A percentile compares a stretch with the other conserved stretches of the same genome.
These are phyloP conservation scores for Chrysocyon brachyurus DNA, from an alignment of 2,797 vertebrate genomes.

Conservation along the genomic window DNA sequence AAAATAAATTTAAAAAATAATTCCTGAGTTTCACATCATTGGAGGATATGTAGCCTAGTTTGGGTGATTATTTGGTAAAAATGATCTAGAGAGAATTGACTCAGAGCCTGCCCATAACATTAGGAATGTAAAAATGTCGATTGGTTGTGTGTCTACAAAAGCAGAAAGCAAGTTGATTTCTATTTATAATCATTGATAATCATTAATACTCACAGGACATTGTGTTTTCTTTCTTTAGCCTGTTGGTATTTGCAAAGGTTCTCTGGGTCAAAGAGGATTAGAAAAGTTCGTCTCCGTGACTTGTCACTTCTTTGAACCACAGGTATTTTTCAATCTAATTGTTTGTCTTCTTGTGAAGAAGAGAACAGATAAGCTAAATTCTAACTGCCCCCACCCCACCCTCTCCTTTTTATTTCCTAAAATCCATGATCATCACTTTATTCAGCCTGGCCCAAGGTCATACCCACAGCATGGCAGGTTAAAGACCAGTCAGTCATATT, in stretches of 20 bases:
- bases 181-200: not conserved
- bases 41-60: not conserved
- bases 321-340: conserved; percentile 85
- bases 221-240: conserved; percentile 81
- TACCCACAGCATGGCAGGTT: not conserved
- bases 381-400: not conserved
- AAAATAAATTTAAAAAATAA: not conserved
- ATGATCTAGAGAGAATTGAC: not conserved
- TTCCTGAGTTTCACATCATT: not conserved
- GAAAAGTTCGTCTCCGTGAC: not conserved
- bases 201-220: not conserved
- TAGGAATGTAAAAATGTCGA: not conserved
- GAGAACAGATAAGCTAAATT: not conserved
- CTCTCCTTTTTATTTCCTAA: conserved; percentile 28
- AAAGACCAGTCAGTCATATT: not conserved
- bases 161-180: not conserved
- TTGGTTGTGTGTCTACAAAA: not conserved
- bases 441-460: not conserved
- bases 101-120: not conserved
- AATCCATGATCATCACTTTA: not conserved
- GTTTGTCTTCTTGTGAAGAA: not conserved
- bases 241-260: conserved; percentile 85
- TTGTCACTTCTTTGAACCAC: conserved; percentile 84
- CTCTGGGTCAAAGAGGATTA: fast-evolving
- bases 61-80: not conserved